Evolutionary conservation across 2,888 invertebrate genomes (phyloP), one percentile per base, ranked within the genome.

Genomic region (Cabera pusaria): DNA sequence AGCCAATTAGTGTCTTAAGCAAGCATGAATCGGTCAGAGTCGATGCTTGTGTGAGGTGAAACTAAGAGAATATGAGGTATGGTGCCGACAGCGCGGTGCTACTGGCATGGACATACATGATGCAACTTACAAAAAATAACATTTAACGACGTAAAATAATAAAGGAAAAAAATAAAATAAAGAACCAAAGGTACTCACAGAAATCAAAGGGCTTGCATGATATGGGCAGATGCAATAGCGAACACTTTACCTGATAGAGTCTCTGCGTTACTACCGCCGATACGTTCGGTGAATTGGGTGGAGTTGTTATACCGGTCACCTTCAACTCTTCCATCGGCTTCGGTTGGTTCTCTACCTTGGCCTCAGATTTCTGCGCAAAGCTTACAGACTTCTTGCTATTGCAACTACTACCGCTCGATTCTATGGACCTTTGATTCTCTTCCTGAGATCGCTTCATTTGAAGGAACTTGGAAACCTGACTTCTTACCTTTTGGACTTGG

Each of bases 211-310:
- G 72, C 67, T 41, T 41, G 41, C 77, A 81, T 81, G 77, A 68
- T 59, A 42, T 19, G 22, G 22, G 31, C 41, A 36, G 18, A 64
- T 52, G 47, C 59, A 50, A 44, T 62, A 66, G 52, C 63, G 44
- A 64, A 64, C 59, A 56, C 56, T 52, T 81, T 87, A 91, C 91
- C 89, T 91, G 91, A 71, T 90, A 91, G 59, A 84, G 90, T 59
- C 90, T 90, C 60, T 91, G 91, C 55, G 88, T 87, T 66, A 93
- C 90, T 36, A 83, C 76, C 56, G 91, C 90, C 26, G 93, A 93
- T 51, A 93, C 93, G 75, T 93, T 93, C 26, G 94, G 94, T 22
- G 94, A 94, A 73, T 94, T 94, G 47, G 94, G 94, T 42, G 94
- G 94, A 44, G 93, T 93, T 21, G 90, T 81, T 41, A 91, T 82